Evolutionary conservation across 2,797 vertebrate species (phyloP).

Genomic region (Karalla daura): DNA sequence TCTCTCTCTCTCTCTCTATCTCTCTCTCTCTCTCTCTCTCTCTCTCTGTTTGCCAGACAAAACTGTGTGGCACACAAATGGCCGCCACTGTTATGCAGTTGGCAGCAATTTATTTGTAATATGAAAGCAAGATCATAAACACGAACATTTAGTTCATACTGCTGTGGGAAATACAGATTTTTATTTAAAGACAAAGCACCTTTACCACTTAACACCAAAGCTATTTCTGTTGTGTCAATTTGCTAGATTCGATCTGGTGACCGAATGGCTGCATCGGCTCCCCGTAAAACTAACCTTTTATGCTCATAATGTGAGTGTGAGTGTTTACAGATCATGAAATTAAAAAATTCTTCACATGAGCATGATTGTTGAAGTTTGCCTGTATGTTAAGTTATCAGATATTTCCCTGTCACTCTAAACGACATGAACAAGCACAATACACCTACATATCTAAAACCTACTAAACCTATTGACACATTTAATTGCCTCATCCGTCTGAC

Average conservation of each 20-base stretch:
- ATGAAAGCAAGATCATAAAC: constrained; percentile 35
- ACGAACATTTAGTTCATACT: constrained; percentile 16
- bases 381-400: neutral
- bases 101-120: constrained; percentile 59
- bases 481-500: too few relatives aligned
- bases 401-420: neutral
- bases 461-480: too few relatives aligned
- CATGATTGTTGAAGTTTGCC: too few relatives aligned
- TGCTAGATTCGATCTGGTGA: constrained; percentile 13
- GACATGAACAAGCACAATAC: neutral
- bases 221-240: constrained; percentile 9
- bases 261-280: neutral
- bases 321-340: neutral
- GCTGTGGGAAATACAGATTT: constrained; percentile 38
- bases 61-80: constrained; percentile 24
- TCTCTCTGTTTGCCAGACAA: constrained; percentile 27
- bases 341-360: neutral
- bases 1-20: too few relatives aligned
- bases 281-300: neutral
- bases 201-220: constrained; percentile 15
- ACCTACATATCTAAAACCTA: neutral
- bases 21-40: too few relatives aligned
- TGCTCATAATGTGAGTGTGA: neutral
- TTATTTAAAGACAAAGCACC: constrained; percentile 55
- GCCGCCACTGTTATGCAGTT: constrained; percentile 23